A percentile compares a stretch with the other conserved stretches of the same genome.
Evolutionary conservation across 64 coral and sea anemone genomes (phyloP).

Genomic region (Montipora cactus): DNA sequence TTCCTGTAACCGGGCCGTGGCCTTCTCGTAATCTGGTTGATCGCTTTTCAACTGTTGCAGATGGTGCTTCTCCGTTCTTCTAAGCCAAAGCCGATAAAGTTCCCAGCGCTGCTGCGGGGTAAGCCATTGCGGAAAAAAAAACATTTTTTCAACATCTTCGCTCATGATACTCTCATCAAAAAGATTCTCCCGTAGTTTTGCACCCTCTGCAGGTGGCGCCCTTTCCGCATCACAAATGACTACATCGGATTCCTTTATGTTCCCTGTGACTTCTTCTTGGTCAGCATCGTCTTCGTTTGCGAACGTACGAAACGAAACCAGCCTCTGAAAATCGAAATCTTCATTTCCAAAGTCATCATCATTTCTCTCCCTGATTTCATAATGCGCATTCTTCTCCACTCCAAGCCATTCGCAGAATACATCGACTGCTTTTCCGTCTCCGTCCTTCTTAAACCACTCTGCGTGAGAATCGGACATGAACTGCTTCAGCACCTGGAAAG

Average conservation of each 20-base stretch:
- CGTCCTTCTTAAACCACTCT: background rate
- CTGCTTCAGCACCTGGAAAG: background rate
- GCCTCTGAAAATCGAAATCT: conserved; percentile 8
- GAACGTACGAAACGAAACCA: conserved; percentile 50
- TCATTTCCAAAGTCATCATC: background rate
- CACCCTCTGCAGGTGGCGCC: background rate
- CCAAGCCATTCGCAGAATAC: conserved; percentile 6
- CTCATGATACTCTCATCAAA: background rate
- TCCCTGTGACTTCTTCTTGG: background rate
- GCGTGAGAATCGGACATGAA: conserved; percentile 13
- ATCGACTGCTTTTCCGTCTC: no score
- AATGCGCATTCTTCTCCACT: background rate
- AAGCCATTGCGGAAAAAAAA: background rate
- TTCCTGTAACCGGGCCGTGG: background rate
- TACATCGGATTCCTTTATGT: conserved; percentile 56
- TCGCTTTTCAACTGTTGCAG: conserved; percentile 8
- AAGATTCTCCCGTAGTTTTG: conserved; percentile 19
- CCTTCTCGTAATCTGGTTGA: conserved; percentile 40
- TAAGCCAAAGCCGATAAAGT: conserved; percentile 75
- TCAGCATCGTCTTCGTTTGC: conserved; percentile 44
- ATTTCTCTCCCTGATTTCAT: background rate
- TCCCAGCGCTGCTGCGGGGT: conserved; percentile 24
- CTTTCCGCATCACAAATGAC: conserved; percentile 49
- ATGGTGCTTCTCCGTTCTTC: conserved; percentile 41
- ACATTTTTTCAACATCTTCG: background rate